A percentile compares a stretch with the other conserved stretches of the same genome.
Conservation (phyloP, 2,888 invertebrate species). For the Volucella inflata region DNA sequence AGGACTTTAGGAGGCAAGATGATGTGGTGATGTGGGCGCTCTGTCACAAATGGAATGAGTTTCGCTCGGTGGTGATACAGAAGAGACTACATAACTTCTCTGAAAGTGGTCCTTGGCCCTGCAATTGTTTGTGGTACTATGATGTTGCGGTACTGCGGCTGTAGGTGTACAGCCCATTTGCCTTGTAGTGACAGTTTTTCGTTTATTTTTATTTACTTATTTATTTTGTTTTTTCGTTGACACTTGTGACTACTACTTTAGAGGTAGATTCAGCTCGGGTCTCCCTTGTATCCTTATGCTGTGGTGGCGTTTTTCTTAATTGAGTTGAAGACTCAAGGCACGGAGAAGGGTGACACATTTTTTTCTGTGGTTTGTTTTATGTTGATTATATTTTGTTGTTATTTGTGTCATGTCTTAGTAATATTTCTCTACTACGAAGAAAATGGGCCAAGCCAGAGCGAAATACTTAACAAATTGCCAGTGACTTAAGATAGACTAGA, state of each 20-base stretch:
- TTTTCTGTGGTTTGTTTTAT: conserved; percentile 67
- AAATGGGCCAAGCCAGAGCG: not conserved
- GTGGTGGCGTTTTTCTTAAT: conserved; percentile 65
- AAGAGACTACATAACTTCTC: conserved; percentile 4
- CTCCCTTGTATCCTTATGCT: not conserved
- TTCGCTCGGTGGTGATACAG: not conserved
- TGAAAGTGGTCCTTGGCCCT: conserved; percentile 19
- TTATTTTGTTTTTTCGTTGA: conserved; percentile 19
- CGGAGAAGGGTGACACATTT: conserved; percentile 57
- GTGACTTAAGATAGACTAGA: conserved; percentile 36
- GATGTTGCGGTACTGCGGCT: not conserved
- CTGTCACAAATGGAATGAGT: not conserved
- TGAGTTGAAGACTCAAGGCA: conserved; percentile 49
- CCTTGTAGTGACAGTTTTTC: conserved; percentile 62
- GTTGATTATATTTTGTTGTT: conserved; percentile 73
- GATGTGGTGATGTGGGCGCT: conserved; percentile 8
- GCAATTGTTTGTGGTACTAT: conserved; percentile 35
- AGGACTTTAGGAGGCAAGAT: not conserved
- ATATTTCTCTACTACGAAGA: conserved; percentile 45
- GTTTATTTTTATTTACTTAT: not conserved
- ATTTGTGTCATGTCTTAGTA: conserved; percentile 68
- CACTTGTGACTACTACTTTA: conserved; percentile 30
- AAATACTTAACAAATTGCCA: conserved; percentile 52
- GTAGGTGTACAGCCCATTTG: conserved; percentile 25
- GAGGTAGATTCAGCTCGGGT: not conserved